Evolutionary conservation across 2,888 invertebrate genomes (phyloP), one percentile per base, ranked within the genome.

Genomic region (Lucinisca nassula): DNA sequence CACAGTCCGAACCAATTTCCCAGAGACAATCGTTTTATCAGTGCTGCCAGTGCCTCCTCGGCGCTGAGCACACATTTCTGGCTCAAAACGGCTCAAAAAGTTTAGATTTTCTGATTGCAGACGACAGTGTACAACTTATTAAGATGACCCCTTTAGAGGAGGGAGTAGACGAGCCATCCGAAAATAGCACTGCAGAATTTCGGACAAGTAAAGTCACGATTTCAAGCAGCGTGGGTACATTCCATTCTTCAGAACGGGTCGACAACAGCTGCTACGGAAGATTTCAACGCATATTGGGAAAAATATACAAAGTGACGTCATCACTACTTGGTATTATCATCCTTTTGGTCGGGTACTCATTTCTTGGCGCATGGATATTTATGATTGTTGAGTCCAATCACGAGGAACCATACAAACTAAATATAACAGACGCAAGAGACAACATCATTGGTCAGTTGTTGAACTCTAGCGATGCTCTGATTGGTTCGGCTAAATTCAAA

Each of bases 391-490:
- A 99, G 95, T 98, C 98, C 2, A 97, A 98, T 0, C 98, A 98
- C 93, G 98, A 99, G 95, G 97, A 98, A 87, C 10, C 30, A 14
- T 75, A 67, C 96, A 98, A 98, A 96, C 98, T 98, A 95, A 98
- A 98, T 12, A 98, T 98, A 67, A 98, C 98, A 93, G 97, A 98
- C 93, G 98, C 83, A 40, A 82, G 91, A 55, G 97, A 98, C 6
- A 98, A 98, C 96, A 98, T 98, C 92, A 97, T 98, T 84, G 98
- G 98, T 94, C 97, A 97, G 87, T 97, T 99, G 61, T 98, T 98
- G 98, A 97, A 97, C 38, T 72, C 77, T 21, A 88, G 92, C 1
- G 55, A 61, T 24, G 84, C 86, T 14, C 72, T 86, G 32, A 72
- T 40, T n/a, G 72, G 77, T 27, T 90, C 82, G 77, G 61, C 83